Evolutionary conservation across 2,888 invertebrate species (phyloP).

Genomic region (Oscheius sp.): DNA sequence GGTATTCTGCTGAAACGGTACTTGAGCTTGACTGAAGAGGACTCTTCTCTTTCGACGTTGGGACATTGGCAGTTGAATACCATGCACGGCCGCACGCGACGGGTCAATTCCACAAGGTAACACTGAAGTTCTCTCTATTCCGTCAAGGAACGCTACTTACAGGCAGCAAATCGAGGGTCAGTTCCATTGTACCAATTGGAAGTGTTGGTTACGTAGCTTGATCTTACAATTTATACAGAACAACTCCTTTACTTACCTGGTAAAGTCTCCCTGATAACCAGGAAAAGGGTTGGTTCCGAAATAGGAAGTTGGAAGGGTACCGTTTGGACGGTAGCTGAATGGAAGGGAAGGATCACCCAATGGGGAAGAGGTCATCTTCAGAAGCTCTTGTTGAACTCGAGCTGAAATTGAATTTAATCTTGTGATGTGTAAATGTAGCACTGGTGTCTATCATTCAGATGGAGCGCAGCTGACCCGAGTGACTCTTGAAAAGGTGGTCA

Average conservation of each 20-base stretch:
- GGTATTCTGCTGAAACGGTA: background rate
- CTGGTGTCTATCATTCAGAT: too few relatives aligned
- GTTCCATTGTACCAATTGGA: conserved; percentile 51
- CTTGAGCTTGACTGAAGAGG: conserved; percentile 62
- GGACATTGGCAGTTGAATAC: conserved; percentile 49
- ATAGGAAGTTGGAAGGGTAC: conserved; percentile 22
- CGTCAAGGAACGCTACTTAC: conserved; percentile 34
- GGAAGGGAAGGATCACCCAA: conserved; percentile 41
- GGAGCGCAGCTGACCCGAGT: background rate
- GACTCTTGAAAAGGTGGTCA: conserved; percentile 18
- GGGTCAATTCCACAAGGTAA: conserved; percentile 55
- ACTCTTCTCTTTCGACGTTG: conserved; percentile 60
- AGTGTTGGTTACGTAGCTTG: conserved; percentile 46
- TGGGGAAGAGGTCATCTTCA: conserved; percentile 56
- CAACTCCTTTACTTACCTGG: conserved; percentile 24
- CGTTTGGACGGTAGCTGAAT: conserved; percentile 27
- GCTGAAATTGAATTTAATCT: conserved; percentile 38
- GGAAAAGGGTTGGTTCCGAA: conserved; percentile 34
- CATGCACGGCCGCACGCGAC: conserved; percentile 51
- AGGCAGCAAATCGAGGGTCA: conserved; percentile 49
- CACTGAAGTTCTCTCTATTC: conserved; percentile 33
- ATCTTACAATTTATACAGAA: background rate
- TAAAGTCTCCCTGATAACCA: conserved; percentile 35
- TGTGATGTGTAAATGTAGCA: background rate
- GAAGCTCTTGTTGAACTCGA: conserved; percentile 57